Base-by-base conservation (phyloP, 2,888 invertebrate genomes). In the Troides oblongomaculatus region DNA sequence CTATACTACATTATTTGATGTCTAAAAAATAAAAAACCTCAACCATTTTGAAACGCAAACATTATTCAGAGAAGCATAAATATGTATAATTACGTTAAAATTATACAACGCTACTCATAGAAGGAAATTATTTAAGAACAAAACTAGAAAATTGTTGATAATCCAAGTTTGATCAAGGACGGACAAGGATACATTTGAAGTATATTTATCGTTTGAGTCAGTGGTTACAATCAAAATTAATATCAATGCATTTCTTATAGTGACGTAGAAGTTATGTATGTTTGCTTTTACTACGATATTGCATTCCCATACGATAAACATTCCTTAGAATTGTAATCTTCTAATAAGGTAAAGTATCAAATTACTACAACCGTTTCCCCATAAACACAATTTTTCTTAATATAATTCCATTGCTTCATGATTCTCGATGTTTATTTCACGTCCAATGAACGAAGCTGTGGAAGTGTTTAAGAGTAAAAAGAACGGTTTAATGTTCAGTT, bases 381-480 rank as follows among this genome's bases (percentile, higher is more conserved):
- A 61, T 6, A 3, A 43, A 46, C 18, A 30, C 17, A 14, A 43
- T 12, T 30, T 64, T 46, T 36, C 30, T 50, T n/a, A 39, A 39
- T 61, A 12, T 36, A n/a, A 61, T 69, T 46, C 25, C 62, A 70
- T 68, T 66, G 68, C 66, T 18, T 17, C 5, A 53, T 66, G 23
- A n/a, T 63, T 43, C n/a, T 53, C 5, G 18, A 57, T 50, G 25
- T 62, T 23, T 36, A 21, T 62, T 67, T 53, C 39, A 25, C 59
- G 17, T 56, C 30, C 17, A 46, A 53, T n/a, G 63, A 71, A 71
- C 65, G 78, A 77, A 74, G 75, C 75, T 73, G 75, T 77, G 75
- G 76, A 77, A 73, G 78, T 76, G 75, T 76, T 76, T 72, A 58
- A 61, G 53, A 71, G 67, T 59, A 69, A 73, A 74, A 73, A 67